Evolutionary conservation across 2,888 invertebrate species (phyloP), one percentile per base, ranked within the genome.

Genomic region (Adelognathus sp.): DNA sequence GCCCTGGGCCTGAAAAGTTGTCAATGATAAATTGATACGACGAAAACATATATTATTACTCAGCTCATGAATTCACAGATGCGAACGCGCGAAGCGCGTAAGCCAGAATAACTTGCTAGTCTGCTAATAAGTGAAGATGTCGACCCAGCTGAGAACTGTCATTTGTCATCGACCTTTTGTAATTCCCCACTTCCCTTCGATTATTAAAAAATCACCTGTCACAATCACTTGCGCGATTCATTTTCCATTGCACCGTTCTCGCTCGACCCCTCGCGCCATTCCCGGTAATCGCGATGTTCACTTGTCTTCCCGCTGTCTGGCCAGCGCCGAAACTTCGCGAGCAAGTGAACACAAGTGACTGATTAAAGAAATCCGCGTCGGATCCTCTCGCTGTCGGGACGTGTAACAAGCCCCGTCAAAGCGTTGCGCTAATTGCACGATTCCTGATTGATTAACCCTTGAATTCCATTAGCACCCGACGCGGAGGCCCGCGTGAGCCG

Each of bases 331-430:
- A 52, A 61, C 46, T 52, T 41, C 44, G 21, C 69, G 31, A 21
- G 61, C 67, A 71, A 58, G 76, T 73, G 60, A 70, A 79, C 71
- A 84, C 75, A 82, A 81, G 86, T 88, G 88, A 88, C 88, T 88
- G 88, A 88, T 88, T 88, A 88, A 88, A 88, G 87, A 88, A 88
- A 88, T 87, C 84, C 84, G 83, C 83, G 87, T 88, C 85, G 83
- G 85, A 85, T 82, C 81, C 83, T 84, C 85, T 83, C 82, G 78
- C 80, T 61, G 81, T 81, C 77, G 74, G 79, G 73, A 63, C 77
- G 60, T 61, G 74, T 71, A 81, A 85, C 81, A 82, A n/a, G n/a
- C n/a, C 84, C 86, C 86, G 86, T 88, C 88, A 88, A 88, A 88
- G 86, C 84, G 84, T 83, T 77, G 82, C 85, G 84, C 86, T 88